Evolutionary conservation across 2,113 vertebrate species (phyloP).

Genomic region (Tapirus terrestris): DNA sequence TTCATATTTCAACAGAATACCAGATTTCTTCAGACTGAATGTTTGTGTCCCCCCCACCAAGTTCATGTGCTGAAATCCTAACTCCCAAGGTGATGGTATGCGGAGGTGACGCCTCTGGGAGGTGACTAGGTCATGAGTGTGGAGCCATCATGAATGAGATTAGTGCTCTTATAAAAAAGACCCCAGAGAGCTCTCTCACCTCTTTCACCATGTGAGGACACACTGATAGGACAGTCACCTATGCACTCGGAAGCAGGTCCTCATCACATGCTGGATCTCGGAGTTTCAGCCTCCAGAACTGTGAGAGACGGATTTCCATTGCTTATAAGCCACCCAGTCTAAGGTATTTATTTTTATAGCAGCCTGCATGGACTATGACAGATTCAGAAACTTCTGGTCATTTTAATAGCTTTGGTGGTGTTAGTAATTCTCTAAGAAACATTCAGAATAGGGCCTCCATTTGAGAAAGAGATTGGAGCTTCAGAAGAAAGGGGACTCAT

Average conservation of each 20-base stretch:
- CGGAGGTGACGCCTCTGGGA: neutral
- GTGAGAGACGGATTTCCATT: neutral
- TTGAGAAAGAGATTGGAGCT: neutral
- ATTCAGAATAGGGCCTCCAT: neutral
- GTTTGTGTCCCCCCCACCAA: neutral
- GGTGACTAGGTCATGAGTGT: neutral
- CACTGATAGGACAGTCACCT: neutral
- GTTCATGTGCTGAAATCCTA: neutral
- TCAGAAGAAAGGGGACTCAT: neutral
- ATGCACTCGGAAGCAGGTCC: neutral
- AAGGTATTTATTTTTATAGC: neutral
- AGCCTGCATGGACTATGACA: neutral
- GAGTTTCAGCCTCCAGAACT: neutral
- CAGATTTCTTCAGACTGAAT: neutral
- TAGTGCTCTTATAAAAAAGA: neutral
- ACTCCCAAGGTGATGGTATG: neutral
- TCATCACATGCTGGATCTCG: neutral
- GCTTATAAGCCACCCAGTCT: neutral
- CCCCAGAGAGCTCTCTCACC: too few relatives aligned
- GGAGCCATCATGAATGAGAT: neutral
- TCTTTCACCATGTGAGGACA: neutral
- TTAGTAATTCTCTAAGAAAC: neutral
- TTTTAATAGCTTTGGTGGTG: neutral
- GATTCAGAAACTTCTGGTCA: neutral
- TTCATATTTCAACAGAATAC: neutral